These are phyloP conservation scores for Serrognathus titanus DNA, from an alignment of 2,888 invertebrate species.

Conservation along the genomic window DNA sequence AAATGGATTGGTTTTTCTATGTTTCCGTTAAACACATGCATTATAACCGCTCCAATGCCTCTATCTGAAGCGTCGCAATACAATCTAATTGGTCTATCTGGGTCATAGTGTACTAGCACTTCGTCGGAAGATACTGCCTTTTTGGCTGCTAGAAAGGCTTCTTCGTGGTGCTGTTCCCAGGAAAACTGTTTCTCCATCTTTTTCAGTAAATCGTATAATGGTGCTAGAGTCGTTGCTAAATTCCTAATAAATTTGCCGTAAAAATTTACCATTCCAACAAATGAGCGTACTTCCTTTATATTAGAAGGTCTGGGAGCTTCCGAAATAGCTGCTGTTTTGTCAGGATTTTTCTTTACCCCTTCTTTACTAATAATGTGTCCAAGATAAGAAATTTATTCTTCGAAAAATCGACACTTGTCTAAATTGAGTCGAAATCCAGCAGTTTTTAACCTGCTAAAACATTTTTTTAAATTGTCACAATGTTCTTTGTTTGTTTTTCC, in stretches of 20 bases:
- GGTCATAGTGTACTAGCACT: background rate
- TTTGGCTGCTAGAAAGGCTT: background rate
- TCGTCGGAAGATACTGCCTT: background rate
- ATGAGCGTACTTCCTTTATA: no score
- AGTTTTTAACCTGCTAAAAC: conserved; percentile 24
- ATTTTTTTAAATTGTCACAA: conserved; percentile 19
- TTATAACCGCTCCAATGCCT: conserved; percentile 31
- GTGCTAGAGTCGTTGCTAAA: no score
- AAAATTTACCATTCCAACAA: no score
- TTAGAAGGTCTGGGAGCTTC: no score
- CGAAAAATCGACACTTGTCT: conserved; percentile 35
- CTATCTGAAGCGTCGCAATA: conserved; percentile 26
- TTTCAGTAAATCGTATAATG: no score
- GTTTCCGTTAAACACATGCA: conserved; percentile 29
- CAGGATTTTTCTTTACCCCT: no score
- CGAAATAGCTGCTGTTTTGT: no score
- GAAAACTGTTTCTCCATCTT: no score
- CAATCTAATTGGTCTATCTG: conserved; percentile 20
- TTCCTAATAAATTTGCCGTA: no score
- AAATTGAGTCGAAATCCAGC: conserved; percentile 28
- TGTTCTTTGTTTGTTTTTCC: conserved; percentile 24
- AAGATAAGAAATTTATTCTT: conserved; percentile 31
- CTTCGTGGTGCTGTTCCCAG: no score
- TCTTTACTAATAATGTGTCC: conserved; percentile 26
- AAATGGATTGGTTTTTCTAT: conserved; percentile 23